Conservation (phyloP, 2,888 invertebrate genomes). For the Dexiosoma caninum region DNA sequence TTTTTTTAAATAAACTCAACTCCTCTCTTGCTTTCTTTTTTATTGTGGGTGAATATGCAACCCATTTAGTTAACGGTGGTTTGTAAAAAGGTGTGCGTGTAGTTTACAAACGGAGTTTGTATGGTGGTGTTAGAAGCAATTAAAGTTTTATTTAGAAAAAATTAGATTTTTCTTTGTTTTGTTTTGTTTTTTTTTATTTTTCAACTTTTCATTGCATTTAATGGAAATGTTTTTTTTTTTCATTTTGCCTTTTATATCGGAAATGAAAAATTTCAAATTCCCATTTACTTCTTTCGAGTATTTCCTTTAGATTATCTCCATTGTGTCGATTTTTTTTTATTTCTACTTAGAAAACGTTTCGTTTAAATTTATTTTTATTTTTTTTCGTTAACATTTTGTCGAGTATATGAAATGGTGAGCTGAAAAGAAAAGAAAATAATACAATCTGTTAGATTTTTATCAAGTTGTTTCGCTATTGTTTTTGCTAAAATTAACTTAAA, state of each 20-base stretch:
- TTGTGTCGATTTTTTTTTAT: background rate
- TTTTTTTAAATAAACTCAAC: background rate
- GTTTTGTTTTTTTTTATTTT: background rate
- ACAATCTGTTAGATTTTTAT: slow-evolving; percentile 38
- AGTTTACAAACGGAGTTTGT: slow-evolving; percentile 13
- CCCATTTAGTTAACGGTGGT: slow-evolving; percentile 37
- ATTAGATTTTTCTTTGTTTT: slow-evolving; percentile 45
- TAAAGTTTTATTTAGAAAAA: slow-evolving; percentile 44
- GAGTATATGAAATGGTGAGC: background rate
- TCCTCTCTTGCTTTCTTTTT: background rate
- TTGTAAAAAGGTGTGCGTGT: slow-evolving; percentile 3
- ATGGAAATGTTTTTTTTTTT: background rate
- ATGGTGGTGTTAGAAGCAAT: slow-evolving; percentile 32
- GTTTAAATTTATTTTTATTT: slow-evolving; percentile 14
- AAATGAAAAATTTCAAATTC: slow-evolving; percentile 54
- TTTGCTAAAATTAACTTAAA: background rate
- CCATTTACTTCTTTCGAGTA: slow-evolving; percentile 29
- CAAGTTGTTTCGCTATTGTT: background rate
- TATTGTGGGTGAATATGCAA: slow-evolving; percentile 16
- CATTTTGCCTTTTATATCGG: slow-evolving; percentile 34
- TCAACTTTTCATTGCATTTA: background rate
- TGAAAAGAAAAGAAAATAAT: slow-evolving; percentile 46
- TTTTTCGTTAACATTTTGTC: background rate
- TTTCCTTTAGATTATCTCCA: background rate
- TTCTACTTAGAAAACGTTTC: background rate